These are phyloP conservation scores for Ichneumoninae sp. DNA, from an alignment of 2,888 invertebrate genomes.

Conservation along the genomic window DNA sequence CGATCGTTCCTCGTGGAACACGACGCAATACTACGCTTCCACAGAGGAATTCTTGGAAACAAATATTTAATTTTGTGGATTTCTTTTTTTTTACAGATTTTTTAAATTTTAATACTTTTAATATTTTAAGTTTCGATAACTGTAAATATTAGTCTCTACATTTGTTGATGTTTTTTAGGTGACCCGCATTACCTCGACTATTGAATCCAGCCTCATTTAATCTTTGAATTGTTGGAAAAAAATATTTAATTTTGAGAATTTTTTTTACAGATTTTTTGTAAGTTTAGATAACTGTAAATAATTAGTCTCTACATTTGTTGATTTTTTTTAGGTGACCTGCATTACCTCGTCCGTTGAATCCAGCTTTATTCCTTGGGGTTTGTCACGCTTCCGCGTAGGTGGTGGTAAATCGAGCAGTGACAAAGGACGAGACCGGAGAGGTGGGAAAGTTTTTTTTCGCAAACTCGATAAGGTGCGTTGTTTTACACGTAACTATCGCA, in stretches of 20 bases:
- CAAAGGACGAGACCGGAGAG: not conserved
- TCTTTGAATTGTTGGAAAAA: no score
- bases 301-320: not conserved
- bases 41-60: not conserved
- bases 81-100: not conserved
- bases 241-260: constrained; percentile 10
- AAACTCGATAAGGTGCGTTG: not conserved
- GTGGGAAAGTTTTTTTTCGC: not conserved
- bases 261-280: not conserved
- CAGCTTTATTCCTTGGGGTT: no score
- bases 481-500: constrained; percentile 12
- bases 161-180: not conserved
- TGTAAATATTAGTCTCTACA: not conserved
- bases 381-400: no score
- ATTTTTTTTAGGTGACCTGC: not conserved
- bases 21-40: constrained; percentile 9
- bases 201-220: not conserved
- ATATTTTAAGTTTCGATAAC: not conserved
- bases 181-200: not conserved
- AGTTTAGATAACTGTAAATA: not conserved
- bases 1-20: constrained; percentile 4
- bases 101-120: not conserved
- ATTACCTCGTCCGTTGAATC: not conserved
- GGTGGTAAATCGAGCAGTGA: not conserved
- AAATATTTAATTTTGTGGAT: constrained; percentile 1